Evolutionary conservation across 2,888 invertebrate genomes (phyloP).

Genomic region (Drosophila mercatorum): DNA sequence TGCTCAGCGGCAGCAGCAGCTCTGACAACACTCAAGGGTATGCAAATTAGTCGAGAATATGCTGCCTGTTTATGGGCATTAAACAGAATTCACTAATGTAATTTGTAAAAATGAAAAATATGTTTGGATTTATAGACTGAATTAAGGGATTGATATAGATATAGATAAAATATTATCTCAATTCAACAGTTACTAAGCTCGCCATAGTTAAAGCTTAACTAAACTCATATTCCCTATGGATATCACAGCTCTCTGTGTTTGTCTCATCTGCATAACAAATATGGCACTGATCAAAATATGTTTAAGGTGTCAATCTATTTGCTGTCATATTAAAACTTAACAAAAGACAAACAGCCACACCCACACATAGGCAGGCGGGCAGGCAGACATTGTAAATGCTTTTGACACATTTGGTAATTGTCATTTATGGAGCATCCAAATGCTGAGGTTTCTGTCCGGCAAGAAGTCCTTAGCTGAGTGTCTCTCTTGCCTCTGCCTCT

Average conservation of each 20-base stretch:
- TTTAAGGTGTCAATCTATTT: slow-evolving; percentile 55
- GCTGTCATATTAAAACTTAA: slow-evolving; percentile 73
- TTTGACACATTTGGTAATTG: slow-evolving; percentile 80
- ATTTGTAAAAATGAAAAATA: not conserved
- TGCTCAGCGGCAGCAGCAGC: not conserved
- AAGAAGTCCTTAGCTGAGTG: slow-evolving; percentile 16
- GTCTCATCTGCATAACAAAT: slow-evolving; percentile 30
- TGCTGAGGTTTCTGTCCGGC: slow-evolving; percentile 20
- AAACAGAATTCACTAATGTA: not conserved
- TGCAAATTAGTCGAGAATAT: slow-evolving; percentile 59
- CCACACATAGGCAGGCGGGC: not conserved
- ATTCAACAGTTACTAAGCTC: not conserved
- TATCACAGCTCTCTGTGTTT: not conserved
- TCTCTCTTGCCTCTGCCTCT: slow-evolving; percentile 8
- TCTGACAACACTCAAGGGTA: slow-evolving; percentile 40
- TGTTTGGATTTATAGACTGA: no score
- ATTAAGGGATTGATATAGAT: no score
- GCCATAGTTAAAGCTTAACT: not conserved
- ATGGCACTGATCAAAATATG: slow-evolving; percentile 54
- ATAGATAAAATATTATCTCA: not conserved
- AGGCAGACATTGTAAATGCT: slow-evolving; percentile 39
- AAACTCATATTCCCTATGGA: not conserved
- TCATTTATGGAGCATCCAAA: slow-evolving; percentile 55
- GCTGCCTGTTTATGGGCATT: slow-evolving; percentile 15
- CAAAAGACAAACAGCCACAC: slow-evolving; percentile 36